phyloP scores from a whole-genome alignment of 2,113 vertebrate genomes.

The Labeo rohita region DNA sequence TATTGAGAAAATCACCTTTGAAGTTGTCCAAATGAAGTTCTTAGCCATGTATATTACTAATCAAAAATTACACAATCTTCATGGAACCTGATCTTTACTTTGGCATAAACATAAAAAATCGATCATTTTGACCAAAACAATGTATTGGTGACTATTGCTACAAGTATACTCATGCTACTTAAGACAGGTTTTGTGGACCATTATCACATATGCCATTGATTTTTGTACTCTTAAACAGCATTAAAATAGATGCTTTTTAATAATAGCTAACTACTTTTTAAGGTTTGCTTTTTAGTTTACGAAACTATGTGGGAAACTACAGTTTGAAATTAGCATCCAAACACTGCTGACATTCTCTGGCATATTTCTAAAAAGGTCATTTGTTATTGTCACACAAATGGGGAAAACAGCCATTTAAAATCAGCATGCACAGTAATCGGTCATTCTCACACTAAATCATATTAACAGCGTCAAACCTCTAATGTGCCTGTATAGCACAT shows the following conservation, averaged over 20 bases:
- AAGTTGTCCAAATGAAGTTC: too few species aligned
- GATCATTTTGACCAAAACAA: too few species aligned
- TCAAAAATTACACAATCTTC: too few species aligned
- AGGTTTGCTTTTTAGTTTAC: not conserved
- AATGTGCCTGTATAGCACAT: conserved; percentile 9
- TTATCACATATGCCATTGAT: not conserved
- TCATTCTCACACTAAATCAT: conserved; percentile 31
- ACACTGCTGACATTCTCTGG: not conserved
- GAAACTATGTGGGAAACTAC: not conserved
- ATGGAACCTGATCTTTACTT: too few species aligned
- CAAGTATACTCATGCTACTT: too few species aligned
- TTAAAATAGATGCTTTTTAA: not conserved
- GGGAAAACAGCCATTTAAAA: not conserved
- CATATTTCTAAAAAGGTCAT: conserved; percentile 22
- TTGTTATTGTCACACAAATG: conserved; percentile 28
- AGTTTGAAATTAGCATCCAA: not conserved
- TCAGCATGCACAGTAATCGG: not conserved
- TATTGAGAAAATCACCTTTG: too few species aligned
- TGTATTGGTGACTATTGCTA: too few species aligned
- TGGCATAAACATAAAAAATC: too few species aligned
- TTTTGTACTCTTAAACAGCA: not conserved
- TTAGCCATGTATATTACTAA: too few species aligned
- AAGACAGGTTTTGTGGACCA: too few species aligned
- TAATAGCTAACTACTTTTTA: not conserved
- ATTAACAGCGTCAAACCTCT: conserved; percentile 22